Evolutionary conservation across 2,888 invertebrate genomes (phyloP).

Genomic region (Sericinus montela): DNA sequence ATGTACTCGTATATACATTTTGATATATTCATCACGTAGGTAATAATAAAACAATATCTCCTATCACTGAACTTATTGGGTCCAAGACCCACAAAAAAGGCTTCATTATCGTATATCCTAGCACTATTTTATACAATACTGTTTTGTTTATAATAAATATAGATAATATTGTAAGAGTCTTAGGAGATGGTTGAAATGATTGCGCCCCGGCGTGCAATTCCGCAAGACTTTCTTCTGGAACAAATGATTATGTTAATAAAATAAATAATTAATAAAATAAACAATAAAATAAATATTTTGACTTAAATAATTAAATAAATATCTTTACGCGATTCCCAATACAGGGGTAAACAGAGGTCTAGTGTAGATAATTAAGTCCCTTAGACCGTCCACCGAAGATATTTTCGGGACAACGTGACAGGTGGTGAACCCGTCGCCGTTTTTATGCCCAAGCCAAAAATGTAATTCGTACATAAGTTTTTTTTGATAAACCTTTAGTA

Average conservation of each 20-base stretch:
- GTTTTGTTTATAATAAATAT: constrained; percentile 29
- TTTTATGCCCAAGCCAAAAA: too few species aligned
- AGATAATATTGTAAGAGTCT: constrained; percentile 38
- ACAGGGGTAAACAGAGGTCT: too few species aligned
- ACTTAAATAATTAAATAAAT: too few species aligned
- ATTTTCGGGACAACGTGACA: too few species aligned
- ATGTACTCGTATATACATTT: constrained; percentile 42
- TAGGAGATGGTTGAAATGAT: constrained; percentile 42
- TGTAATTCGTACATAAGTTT: too few species aligned
- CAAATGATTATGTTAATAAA: constrained; percentile 37
- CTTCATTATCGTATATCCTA: constrained; percentile 41
- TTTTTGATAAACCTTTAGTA: too few species aligned
- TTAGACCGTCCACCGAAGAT: too few species aligned
- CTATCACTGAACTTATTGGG: constrained; percentile 33
- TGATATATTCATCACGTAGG: constrained; percentile 62
- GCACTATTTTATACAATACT: constrained; percentile 38
- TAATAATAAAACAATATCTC: constrained; percentile 42
- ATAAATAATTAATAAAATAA: too few species aligned
- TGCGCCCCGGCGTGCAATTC: constrained; percentile 63
- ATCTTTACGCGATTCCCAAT: too few species aligned
- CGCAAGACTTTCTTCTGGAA: constrained; percentile 75
- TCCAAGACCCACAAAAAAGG: constrained; percentile 39
- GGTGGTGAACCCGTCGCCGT: too few species aligned
- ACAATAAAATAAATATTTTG: too few species aligned
- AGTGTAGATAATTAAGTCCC: too few species aligned